Evolutionary conservation across 2,113 vertebrate genomes (phyloP).

Genomic region (Oophaga pumilio): DNA sequence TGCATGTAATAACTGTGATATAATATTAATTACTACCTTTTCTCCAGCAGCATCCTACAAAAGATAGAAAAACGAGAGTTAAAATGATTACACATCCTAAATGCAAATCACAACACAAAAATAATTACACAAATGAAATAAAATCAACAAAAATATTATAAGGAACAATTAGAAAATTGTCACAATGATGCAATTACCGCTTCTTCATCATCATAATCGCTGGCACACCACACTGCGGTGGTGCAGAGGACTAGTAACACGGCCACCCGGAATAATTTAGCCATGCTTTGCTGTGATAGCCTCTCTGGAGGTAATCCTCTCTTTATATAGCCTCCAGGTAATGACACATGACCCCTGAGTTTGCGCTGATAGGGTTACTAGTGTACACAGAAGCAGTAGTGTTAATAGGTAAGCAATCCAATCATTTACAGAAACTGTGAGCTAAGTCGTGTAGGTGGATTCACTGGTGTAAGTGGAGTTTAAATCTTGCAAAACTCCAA

Average conservation of each 20-base stretch:
- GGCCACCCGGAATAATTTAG: conserved; percentile 69
- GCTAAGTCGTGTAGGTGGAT: not conserved
- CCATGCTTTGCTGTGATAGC: conserved; percentile 36
- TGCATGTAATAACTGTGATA: not conserved
- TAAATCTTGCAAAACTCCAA: not conserved
- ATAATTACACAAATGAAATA: not conserved
- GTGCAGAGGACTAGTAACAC: conserved; percentile 71
- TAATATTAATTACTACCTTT: not conserved
- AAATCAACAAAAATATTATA: not conserved
- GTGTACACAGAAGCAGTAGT: conserved; percentile 1
- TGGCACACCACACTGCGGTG: accelerated
- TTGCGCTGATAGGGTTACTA: not conserved
- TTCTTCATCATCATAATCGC: conserved; percentile 64
- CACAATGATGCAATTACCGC: conserved; percentile 1
- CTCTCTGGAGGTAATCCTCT: not conserved
- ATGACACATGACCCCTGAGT: not conserved
- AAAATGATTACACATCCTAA: not conserved
- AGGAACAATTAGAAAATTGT: not conserved
- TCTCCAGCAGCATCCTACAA: not conserved
- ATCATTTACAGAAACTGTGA: conserved; percentile 17
- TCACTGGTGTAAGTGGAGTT: not conserved
- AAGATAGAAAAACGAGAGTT: conserved; percentile 2
- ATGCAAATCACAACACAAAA: too few species aligned
- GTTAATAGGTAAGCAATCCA: conserved; percentile 41
- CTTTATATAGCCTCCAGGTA: conserved; percentile 26